Percentiles rank a stretch among this genome's conserved stretches.
phyloP scores from a whole-genome alignment of 2,888 invertebrate species.

The Tanytarsus gracilentus region DNA sequence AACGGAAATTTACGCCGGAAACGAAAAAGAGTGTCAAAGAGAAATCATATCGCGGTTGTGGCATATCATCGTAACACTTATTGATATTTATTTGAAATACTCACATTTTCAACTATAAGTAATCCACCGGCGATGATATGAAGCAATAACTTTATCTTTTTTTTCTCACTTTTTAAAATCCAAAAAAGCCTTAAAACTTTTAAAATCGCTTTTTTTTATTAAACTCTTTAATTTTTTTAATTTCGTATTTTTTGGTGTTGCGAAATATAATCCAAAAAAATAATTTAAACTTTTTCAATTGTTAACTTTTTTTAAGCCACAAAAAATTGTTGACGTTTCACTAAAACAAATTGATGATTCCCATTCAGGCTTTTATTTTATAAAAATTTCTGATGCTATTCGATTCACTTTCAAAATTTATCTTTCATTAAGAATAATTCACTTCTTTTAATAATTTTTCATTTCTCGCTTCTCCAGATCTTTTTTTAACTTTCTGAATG shows the following conservation, averaged over 20 bases:
- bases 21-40: slow-evolving; percentile 23
- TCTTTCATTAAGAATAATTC: not conserved
- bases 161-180: no score
- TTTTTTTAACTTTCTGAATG: not conserved
- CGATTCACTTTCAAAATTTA: not conserved
- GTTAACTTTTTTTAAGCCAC: no score
- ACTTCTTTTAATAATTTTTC: slow-evolving; percentile 5
- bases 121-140: slow-evolving; percentile 18
- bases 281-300: no score
- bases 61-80: not conserved
- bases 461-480: not conserved
- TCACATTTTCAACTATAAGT: slow-evolving; percentile 27
- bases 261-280: slow-evolving; percentile 27
- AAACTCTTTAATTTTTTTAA: not conserved
- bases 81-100: not conserved
- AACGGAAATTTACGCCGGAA: slow-evolving; percentile 28
- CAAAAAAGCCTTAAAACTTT: slow-evolving; percentile 14
- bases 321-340: no score
- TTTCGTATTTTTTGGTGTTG: not conserved
- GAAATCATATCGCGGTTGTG: slow-evolving; percentile 17
- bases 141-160: not conserved
- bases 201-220: not conserved
- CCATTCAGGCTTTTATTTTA: no score
- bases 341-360: no score
- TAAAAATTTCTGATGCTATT: no score